Conservation (phyloP, 2,888 invertebrate genomes). For the Caenorhabditis zanzibari region DNA sequence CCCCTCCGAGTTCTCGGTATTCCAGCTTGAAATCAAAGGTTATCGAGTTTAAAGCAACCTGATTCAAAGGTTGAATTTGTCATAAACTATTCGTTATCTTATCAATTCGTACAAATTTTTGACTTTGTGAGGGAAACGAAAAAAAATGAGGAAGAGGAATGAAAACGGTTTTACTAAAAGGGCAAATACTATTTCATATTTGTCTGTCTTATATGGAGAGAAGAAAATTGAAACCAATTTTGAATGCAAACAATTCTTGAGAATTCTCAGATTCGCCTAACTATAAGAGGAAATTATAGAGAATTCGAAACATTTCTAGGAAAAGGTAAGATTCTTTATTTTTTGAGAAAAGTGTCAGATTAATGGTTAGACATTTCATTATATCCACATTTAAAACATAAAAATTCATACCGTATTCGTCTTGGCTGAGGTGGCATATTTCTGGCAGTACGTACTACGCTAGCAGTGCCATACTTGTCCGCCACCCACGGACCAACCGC, state of each 20-base stretch:
- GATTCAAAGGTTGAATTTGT: slow-evolving; percentile 8
- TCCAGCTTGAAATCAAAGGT: background rate
- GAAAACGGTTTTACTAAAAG: background rate
- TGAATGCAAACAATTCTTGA: slow-evolving; percentile 4
- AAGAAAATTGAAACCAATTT: slow-evolving; percentile 20
- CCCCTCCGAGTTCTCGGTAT: background rate
- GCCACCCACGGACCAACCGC: slow-evolving; percentile 79
- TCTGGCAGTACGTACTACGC: slow-evolving; percentile 20
- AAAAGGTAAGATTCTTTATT: background rate
- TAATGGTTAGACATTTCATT: background rate
- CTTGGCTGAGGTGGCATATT: slow-evolving; percentile 37
- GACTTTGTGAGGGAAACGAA: slow-evolving; percentile 5
- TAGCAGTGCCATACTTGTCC: slow-evolving; percentile 66
- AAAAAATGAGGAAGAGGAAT: slow-evolving; percentile 21
- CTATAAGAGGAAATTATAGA: background rate
- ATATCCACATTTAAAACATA: background rate
- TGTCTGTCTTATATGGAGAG: slow-evolving; percentile 1
- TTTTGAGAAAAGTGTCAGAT: too few relatives aligned
- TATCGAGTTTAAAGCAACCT: background rate
- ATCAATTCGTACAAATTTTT: slow-evolving; percentile 14
- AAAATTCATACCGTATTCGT: slow-evolving; percentile 55
- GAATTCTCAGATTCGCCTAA: background rate
- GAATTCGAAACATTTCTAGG: background rate
- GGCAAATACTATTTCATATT: slow-evolving; percentile 14
- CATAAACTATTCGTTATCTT: slow-evolving; percentile 28